Conservation (phyloP, 2,797 vertebrate species). For the Harpia harpyja region DNA sequence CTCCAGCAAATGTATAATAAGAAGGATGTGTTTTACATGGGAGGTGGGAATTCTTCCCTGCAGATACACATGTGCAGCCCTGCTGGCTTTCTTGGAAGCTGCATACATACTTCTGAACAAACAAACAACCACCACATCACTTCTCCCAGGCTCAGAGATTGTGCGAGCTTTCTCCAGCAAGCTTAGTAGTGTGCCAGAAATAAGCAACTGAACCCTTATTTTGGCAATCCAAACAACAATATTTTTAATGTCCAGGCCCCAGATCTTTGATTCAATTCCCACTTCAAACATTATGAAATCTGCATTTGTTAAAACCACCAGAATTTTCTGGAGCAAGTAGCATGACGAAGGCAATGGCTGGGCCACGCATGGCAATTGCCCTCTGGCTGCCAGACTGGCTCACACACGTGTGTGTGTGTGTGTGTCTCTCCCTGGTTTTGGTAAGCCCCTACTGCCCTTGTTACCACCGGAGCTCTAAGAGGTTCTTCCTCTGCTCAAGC, state of each 20-base stretch:
- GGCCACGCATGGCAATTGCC: background rate
- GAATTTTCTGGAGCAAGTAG: background rate
- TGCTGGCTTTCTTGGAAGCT: conserved; percentile 33
- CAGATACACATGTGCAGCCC: background rate
- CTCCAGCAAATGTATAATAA: background rate
- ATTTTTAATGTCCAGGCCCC: background rate
- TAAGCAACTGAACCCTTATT: background rate
- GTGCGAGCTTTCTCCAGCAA: background rate
- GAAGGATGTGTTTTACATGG: background rate
- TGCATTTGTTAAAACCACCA: background rate
- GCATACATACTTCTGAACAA: background rate
- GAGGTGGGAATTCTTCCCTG: background rate
- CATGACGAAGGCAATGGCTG: background rate
- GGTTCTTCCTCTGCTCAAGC: background rate
- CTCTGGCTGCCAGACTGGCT: background rate
- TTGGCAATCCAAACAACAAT: background rate
- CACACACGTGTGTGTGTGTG: fast-evolving
- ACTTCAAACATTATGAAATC: background rate
- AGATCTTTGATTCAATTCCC: background rate
- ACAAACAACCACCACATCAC: background rate
- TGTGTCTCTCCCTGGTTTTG: background rate
- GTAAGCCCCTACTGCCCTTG: background rate
- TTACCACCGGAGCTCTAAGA: background rate
- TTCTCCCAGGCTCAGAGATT: background rate
- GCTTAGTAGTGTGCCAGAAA: background rate